A percentile compares a stretch with the other conserved stretches of the same genome.
These are phyloP conservation scores for Poicephalus meyeri DNA, from an alignment of 2,113 vertebrate genomes.

Conservation along the genomic window DNA sequence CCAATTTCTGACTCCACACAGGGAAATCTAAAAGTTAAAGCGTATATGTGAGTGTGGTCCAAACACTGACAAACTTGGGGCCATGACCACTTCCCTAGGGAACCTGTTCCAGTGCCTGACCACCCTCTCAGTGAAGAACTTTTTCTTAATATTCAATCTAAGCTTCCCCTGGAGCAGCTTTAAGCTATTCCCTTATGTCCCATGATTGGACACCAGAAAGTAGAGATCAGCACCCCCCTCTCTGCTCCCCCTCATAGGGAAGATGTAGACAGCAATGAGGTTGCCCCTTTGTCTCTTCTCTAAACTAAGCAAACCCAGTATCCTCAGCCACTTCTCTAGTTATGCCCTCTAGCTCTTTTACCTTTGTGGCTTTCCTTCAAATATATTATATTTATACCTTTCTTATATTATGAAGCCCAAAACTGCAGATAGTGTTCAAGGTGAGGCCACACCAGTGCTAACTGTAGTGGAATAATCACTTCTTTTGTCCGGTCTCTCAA, in stretches of 20 bases:
- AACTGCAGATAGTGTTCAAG: neutral
- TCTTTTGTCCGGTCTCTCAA: accelerated
- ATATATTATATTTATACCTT: neutral
- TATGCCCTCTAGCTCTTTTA: neutral
- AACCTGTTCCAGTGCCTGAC: neutral
- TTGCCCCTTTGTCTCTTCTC: neutral
- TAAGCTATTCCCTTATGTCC: neutral
- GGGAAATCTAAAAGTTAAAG: neutral
- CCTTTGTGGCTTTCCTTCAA: neutral
- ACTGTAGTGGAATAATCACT: neutral
- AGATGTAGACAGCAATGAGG: neutral
- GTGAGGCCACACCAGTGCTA: neutral
- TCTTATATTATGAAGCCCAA: neutral
- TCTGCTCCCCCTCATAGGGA: neutral
- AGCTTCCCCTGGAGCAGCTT: neutral
- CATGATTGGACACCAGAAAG: neutral
- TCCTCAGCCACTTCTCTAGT: neutral
- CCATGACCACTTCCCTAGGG: neutral
- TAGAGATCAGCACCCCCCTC: neutral
- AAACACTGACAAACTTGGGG: neutral
- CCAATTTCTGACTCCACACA: neutral
- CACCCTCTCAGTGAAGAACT: neutral
- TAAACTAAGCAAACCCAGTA: neutral
- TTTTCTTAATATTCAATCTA: neutral
- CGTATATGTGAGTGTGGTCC: neutral